Percentiles rank a stretch among this genome's conserved stretches.
Evolutionary conservation across 2,797 vertebrate genomes (phyloP).

Genomic region (Poecilia picta): DNA sequence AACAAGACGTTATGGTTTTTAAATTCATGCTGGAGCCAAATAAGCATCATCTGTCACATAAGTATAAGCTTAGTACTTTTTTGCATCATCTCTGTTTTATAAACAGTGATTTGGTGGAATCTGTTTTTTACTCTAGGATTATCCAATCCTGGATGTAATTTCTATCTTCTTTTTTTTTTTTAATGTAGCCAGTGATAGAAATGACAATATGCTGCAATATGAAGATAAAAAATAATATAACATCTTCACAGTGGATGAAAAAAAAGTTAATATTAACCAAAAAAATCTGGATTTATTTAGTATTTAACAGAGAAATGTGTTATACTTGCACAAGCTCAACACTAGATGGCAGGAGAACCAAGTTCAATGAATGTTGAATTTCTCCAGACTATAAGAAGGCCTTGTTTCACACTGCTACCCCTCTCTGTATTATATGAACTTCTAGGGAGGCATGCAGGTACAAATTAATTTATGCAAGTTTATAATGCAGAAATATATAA

Average conservation of each 20-base stretch:
- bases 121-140: not conserved
- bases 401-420: not conserved
- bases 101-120: too few relatives aligned
- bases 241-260: too few relatives aligned
- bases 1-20: not conserved
- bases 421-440: not conserved
- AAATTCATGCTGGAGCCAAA: not conserved
- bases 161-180: not conserved
- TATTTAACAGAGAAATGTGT: not conserved
- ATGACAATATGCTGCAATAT: too few relatives aligned
- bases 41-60: not conserved
- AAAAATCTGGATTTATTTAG: not conserved
- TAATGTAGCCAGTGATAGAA: too few relatives aligned
- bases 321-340: not conserved
- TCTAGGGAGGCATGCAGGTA: not conserved
- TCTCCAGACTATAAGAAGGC: not conserved
- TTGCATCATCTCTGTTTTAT: too few relatives aligned
- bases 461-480: not conserved
- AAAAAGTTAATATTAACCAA: not conserved
- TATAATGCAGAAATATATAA: not conserved
- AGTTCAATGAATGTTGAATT: constrained; percentile 2
- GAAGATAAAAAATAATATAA: too few relatives aligned
- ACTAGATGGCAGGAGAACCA: constrained; percentile 48
- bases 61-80: not conserved
- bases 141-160: not conserved